Evolutionary conservation across 1,140 invertebrate genomes (phyloP), one percentile per base, ranked within the genome.

Genomic region (Papilio aristodemus): DNA sequence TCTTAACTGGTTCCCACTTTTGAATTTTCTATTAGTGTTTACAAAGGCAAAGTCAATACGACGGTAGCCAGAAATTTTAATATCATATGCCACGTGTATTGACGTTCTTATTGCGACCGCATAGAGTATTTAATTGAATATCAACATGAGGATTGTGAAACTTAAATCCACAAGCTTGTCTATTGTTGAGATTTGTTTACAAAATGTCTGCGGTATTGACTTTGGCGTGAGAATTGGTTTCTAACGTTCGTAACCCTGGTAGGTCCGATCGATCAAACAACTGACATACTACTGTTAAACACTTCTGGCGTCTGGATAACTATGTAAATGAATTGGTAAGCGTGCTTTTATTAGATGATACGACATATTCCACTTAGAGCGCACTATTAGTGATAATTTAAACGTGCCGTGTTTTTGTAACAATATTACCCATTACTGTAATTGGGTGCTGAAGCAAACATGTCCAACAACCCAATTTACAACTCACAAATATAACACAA

Each of bases 221-320:
- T 79, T 77, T 79, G 75, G 81, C 82, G 85, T 87, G 85, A 87
- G 85, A 87, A 86, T 85, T 85, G 78, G 77, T 80, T 84, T 83
- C 80, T 80, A 80, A 83, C 67, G 78, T 78, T 63, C 77, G 75
- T 77, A 79, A 78, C 72, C 67, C 75, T 74, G 80, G 81, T 82
- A 81, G 79, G 77, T 83, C 76, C 68, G 67, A 78, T 83, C 76
- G 72, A 77, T 83, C 67, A 76, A 81, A 79, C 71, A 81, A 79
- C 81, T 83, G 73, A 71, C 79, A 78, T 69, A 73, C 80, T 80
- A 80, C 80, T 80, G 84, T 79, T 81, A 81, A 78, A 75, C 71
- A 77, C 73, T 75, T 73, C 73, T 69, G 41, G 62, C 46, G 60
- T 57, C 41, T 60, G 58, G 54, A 63, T 69, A 71, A 70, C 75